These are phyloP conservation scores for Pteromalus puparum DNA, from an alignment of 1,140 invertebrate genomes.

Conservation along the genomic window DNA sequence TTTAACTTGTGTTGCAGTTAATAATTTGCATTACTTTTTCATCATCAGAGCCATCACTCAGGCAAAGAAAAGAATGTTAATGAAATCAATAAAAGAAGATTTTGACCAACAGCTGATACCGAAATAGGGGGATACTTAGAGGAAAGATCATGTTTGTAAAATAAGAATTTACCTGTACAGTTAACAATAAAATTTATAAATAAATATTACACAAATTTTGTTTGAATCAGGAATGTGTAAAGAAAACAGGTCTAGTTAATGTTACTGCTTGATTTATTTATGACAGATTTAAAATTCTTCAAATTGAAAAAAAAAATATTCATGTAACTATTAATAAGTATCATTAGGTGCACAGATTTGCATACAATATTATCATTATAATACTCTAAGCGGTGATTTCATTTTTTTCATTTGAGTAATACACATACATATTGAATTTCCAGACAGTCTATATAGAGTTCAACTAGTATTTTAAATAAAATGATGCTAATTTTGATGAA, in stretches of 20 bases:
- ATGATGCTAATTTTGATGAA: neutral
- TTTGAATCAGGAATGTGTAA: neutral
- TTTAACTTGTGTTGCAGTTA: neutral
- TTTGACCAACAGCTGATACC: neutral
- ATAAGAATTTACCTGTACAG: neutral
- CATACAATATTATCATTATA: constrained; percentile 14
- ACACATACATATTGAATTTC: neutral
- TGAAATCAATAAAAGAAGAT: neutral
- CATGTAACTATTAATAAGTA: neutral
- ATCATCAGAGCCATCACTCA: neutral
- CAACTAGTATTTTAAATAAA: neutral
- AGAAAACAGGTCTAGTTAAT: neutral
- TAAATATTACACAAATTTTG: neutral
- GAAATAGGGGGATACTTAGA: neutral
- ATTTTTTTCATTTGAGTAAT: constrained; percentile 28
- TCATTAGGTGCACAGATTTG: neutral
- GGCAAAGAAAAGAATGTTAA: neutral
- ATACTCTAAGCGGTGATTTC: constrained; percentile 21
- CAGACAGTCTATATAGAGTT: neutral
- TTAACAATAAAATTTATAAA: constrained; percentile 16
- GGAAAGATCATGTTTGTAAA: neutral
- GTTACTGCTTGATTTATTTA: constrained; percentile 8
- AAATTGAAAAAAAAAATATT: constrained; percentile 20
- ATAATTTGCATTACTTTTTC: neutral
- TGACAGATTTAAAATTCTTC: neutral